A percentile compares a stretch with the other conserved stretches of the same genome.
These are phyloP conservation scores for Carduelis carduelis DNA, from an alignment of 2,797 vertebrate genomes.

Conservation along the genomic window DNA sequence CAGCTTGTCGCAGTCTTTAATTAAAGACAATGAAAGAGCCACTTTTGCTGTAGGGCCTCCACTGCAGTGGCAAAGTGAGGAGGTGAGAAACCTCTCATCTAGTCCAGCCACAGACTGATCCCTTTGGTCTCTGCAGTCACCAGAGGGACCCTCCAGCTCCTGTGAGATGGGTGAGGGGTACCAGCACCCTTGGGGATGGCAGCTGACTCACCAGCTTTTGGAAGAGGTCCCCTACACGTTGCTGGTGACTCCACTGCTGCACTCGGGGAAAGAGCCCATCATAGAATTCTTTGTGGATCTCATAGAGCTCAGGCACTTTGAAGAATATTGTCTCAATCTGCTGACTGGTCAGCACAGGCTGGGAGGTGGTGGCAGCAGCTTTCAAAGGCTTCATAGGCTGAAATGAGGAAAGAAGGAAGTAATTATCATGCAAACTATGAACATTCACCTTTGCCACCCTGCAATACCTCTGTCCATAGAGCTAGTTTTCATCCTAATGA, in stretches of 20 bases:
- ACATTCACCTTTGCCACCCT: background rate
- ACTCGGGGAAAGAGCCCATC: constrained; percentile 91
- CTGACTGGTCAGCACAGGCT: constrained; percentile 90
- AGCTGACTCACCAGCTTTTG: constrained; percentile 89
- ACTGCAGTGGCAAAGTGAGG: background rate
- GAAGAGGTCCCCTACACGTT: constrained; percentile 96
- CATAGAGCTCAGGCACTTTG: constrained; percentile 98
- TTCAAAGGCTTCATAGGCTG: constrained; percentile 98
- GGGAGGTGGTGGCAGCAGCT: constrained; percentile 94
- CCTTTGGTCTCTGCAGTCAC: background rate
- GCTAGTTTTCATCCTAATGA: background rate
- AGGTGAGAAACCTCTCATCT: background rate
- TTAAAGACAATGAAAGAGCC: background rate
- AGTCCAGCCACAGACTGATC: background rate
- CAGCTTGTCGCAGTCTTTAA: background rate
- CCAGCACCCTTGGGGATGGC: background rate
- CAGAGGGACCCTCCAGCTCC: background rate
- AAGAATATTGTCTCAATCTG: constrained; percentile 99
- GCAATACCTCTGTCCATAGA: background rate
- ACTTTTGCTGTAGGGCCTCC: background rate
- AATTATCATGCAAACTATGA: background rate
- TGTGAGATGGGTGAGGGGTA: background rate
- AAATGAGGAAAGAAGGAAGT: background rate
- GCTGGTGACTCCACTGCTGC: constrained; percentile 96
- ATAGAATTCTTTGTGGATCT: constrained; percentile 97